A percentile compares a stretch with the other conserved stretches of the same genome.
Evolutionary conservation across 2,113 vertebrate species (phyloP).

Genomic region (Panthera uncia): DNA sequence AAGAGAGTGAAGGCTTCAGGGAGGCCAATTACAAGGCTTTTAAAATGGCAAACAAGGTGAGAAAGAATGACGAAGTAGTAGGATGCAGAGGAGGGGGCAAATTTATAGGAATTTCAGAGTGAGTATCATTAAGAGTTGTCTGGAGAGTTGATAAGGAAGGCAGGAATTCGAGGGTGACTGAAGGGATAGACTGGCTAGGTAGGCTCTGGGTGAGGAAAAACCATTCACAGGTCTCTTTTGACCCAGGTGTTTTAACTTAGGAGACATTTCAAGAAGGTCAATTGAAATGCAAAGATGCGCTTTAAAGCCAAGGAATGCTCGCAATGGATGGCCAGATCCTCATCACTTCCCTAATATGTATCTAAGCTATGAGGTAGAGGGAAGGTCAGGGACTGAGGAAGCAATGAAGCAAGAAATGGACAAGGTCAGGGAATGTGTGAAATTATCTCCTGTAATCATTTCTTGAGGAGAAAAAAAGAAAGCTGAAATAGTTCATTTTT

Average conservation of each 20-base stretch:
- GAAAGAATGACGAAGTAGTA: background rate
- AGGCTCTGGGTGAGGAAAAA: background rate
- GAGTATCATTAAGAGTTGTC: accelerated
- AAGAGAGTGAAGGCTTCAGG: background rate
- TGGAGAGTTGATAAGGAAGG: background rate
- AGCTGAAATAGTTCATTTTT: background rate
- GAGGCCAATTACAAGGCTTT: background rate
- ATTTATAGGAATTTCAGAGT: background rate
- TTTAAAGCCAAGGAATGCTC: background rate
- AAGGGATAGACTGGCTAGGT: background rate
- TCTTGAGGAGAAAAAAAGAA: background rate
- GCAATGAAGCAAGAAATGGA: background rate
- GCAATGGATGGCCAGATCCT: background rate
- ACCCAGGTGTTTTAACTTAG: background rate
- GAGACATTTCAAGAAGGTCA: background rate
- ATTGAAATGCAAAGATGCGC: background rate
- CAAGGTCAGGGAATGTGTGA: background rate
- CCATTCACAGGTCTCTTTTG: background rate
- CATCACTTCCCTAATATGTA: background rate
- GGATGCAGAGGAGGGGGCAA: background rate
- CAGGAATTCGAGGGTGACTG: background rate
- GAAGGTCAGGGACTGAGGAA: background rate
- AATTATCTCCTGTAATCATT: background rate
- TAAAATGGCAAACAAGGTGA: background rate
- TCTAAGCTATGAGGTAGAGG: background rate